A percentile compares a stretch with the other conserved stretches of the same genome.
Conservation (phyloP, 2,797 vertebrate genomes). For the Pangasius larnaudii region DNA sequence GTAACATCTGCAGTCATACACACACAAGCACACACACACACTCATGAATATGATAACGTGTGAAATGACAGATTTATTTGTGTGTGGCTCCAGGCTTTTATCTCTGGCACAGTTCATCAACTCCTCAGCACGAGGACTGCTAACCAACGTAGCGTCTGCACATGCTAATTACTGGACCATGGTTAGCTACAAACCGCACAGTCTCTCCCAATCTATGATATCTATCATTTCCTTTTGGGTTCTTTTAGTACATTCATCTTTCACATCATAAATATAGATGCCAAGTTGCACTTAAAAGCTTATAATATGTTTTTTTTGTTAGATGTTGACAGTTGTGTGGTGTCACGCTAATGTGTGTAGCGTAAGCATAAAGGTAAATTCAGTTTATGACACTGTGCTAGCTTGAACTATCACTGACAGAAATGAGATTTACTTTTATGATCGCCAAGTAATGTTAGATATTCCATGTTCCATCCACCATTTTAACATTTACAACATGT, state of each 20-base stretch:
- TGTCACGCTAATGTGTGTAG: constrained; percentile 33
- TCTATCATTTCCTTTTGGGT: constrained; percentile 31
- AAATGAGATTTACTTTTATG: not conserved
- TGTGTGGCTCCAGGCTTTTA: constrained; percentile 88
- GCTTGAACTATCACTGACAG: not conserved
- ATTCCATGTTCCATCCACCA: not conserved
- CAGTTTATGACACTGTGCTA: not conserved
- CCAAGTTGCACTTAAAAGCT: constrained; percentile 38
- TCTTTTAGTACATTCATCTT: constrained; percentile 36
- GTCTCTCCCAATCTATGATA: constrained; percentile 38
- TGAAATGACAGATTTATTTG: constrained; percentile 87
- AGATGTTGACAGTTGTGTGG: constrained; percentile 8
- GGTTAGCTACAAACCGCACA: constrained; percentile 62
- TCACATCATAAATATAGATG: constrained; percentile 23
- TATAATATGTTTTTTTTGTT: not conserved
- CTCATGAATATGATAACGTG: constrained; percentile 78
- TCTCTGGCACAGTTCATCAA: constrained; percentile 99
- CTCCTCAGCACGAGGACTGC: constrained; percentile 94
- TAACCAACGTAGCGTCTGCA: constrained; percentile 96
- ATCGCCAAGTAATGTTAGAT: not conserved
- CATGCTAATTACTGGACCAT: constrained; percentile 78
- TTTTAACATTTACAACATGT: not conserved
- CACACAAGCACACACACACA: constrained; percentile 54
- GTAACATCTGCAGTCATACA: constrained; percentile 54
- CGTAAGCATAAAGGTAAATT: not conserved